Evolutionary conservation across 2,888 invertebrate species (phyloP).

Genomic region (Myopa tessellatipennis): DNA sequence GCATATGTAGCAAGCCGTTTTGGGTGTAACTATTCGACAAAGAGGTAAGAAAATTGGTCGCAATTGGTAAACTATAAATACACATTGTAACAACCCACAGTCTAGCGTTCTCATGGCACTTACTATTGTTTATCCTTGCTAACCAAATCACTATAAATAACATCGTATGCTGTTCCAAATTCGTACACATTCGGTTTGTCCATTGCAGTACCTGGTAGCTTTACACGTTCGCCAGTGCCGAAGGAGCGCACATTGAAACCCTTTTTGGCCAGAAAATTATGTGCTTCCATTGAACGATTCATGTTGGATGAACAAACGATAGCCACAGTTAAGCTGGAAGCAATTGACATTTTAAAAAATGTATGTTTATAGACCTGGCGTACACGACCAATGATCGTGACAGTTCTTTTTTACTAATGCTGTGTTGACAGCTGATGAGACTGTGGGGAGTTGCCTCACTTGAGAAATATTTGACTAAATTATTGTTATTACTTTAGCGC

Average conservation of each 20-base stretch:
- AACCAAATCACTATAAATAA: slow-evolving; percentile 92
- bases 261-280: slow-evolving; percentile 96
- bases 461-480: no score
- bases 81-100: neutral
- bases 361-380: no score
- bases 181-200: slow-evolving; percentile 97
- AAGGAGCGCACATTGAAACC: slow-evolving; percentile 95
- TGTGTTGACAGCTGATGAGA: no score
- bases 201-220: slow-evolving; percentile 93
- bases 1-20: slow-evolving; percentile 97
- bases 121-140: slow-evolving; percentile 92
- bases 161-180: slow-evolving; percentile 94
- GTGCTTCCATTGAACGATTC: slow-evolving; percentile 99
- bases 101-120: slow-evolving; percentile 43
- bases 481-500: no score
- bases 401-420: no score
- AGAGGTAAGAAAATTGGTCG: neutral
- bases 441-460: no score
- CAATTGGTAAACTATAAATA: neutral
- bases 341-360: slow-evolving; percentile 56
- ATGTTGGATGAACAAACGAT: slow-evolving; percentile 99
- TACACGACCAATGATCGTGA: no score
- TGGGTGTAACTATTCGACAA: slow-evolving; percentile 82
- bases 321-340: slow-evolving; percentile 79
- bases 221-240: slow-evolving; percentile 95